Percentiles rank a stretch among this genome's conserved stretches.
Conservation (phyloP, 2,888 invertebrate genomes). For the Caenorhabditis becei region DNA sequence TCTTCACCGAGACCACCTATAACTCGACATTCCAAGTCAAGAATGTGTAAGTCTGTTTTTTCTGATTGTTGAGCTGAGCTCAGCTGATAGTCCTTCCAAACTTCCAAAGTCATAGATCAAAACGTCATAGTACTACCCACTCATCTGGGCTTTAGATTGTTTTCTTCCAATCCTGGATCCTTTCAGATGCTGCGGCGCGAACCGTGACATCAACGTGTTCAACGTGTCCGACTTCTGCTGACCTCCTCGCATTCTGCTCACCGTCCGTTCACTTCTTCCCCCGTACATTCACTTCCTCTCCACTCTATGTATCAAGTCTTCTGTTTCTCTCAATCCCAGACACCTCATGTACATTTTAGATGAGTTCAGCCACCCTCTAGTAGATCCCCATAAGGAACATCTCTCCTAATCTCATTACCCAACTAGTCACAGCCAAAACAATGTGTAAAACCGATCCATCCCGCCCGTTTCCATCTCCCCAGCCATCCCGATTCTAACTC, state of each 20-base stretch:
- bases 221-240: constrained; percentile 61
- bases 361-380: constrained; percentile 31
- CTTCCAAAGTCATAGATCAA: no score
- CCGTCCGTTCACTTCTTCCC: constrained; percentile 40
- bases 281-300: constrained; percentile 35
- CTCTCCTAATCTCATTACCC: constrained; percentile 40
- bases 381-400: constrained; percentile 27
- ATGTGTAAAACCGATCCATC: not conserved
- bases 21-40: constrained; percentile 59
- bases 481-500: not conserved
- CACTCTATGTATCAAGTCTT: constrained; percentile 49
- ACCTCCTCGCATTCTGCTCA: constrained; percentile 26
- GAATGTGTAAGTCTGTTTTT: constrained; percentile 57
- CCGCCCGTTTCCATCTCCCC: not conserved
- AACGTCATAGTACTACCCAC: constrained; percentile 15
- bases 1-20: constrained; percentile 59
- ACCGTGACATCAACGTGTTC: constrained; percentile 61
- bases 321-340: not conserved
- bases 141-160: no score
- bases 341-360: constrained; percentile 41
- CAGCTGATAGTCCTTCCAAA: no score
- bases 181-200: constrained; percentile 60
- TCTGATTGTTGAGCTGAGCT: no score
- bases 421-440: constrained; percentile 23
- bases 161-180: no score